These are phyloP conservation scores for Blennius ocellaris DNA, from an alignment of 2,113 vertebrate genomes.

Conservation along the genomic window DNA sequence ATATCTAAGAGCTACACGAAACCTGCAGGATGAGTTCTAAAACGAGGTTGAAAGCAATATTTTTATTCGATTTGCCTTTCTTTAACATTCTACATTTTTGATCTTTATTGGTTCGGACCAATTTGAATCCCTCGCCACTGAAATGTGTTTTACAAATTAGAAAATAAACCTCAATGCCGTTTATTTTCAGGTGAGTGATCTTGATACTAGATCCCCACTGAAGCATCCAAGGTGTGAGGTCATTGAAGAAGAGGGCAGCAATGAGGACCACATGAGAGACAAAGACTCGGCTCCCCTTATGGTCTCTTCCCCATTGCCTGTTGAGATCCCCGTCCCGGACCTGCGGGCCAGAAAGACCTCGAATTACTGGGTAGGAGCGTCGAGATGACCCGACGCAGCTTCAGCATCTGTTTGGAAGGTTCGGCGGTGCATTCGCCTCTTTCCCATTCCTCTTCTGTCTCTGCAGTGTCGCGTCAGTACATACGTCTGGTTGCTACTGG, in stretches of 20 bases:
- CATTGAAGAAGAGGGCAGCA: constrained; percentile 45
- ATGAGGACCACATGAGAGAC: constrained; percentile 60
- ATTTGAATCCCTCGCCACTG: too few species aligned
- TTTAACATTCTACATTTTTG: too few species aligned
- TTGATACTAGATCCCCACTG: constrained; percentile 26
- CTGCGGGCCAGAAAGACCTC: constrained; percentile 8
- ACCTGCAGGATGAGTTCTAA: too few species aligned
- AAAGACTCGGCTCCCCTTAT: constrained; percentile 75
- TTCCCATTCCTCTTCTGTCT: not conserved
- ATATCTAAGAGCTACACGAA: too few species aligned
- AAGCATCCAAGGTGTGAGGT: constrained; percentile 64
- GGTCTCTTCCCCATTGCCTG: constrained; percentile 40
- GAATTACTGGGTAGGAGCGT: constrained; percentile 55
- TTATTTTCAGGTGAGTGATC: constrained; percentile 56
- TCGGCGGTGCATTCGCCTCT: not conserved
- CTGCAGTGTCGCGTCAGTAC: constrained; percentile 71
- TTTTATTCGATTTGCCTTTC: too few species aligned
- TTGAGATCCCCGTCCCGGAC: constrained; percentile 52
- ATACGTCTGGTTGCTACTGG: constrained; percentile 81
- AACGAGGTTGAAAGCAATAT: too few species aligned
- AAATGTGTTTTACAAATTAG: too few species aligned
- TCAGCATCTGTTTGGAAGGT: not conserved
- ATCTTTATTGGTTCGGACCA: too few species aligned
- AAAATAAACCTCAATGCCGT: too few species aligned
- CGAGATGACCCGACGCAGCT: not conserved